Conservation (phyloP, 2,797 vertebrate species). For the Pempheris klunzingeri region DNA sequence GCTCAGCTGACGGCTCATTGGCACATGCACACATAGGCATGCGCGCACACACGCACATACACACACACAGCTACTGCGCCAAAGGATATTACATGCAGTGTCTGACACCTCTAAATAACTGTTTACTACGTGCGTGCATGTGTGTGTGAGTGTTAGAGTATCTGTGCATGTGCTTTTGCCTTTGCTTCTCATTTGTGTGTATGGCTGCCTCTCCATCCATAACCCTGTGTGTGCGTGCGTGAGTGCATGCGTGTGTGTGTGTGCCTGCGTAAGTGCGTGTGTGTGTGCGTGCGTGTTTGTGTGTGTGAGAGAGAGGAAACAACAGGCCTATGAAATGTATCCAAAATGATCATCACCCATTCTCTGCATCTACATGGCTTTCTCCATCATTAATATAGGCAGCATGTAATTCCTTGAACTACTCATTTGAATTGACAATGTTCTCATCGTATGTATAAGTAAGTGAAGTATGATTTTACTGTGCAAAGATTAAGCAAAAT, state of each 20-base stretch:
- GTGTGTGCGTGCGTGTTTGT: too few relatives aligned
- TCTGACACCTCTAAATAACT: slow-evolving; percentile 84
- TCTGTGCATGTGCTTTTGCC: slow-evolving; percentile 42
- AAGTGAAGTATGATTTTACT: slow-evolving; percentile 43
- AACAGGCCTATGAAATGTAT: slow-evolving; percentile 65
- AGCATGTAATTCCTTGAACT: slow-evolving; percentile 56
- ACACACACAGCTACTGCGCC: slow-evolving; percentile 69
- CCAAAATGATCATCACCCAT: slow-evolving; percentile 63
- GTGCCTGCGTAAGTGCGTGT: slow-evolving; percentile 21
- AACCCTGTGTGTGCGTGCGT: slow-evolving; percentile 25
- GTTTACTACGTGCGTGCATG: slow-evolving; percentile 72
- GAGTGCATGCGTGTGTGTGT: slow-evolving; percentile 15
- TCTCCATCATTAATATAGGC: slow-evolving; percentile 57
- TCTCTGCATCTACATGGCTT: slow-evolving; percentile 49
- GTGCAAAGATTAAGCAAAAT: slow-evolving; percentile 65
- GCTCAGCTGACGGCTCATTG: slow-evolving; percentile 76
- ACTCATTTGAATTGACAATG: slow-evolving; percentile 64
- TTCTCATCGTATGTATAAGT: slow-evolving; percentile 43
- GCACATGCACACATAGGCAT: slow-evolving; percentile 10
- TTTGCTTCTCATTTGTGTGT: slow-evolving; percentile 45
- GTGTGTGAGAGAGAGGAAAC: slow-evolving; percentile 39
- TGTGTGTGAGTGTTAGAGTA: slow-evolving; percentile 35
- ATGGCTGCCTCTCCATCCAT: slow-evolving; percentile 44
- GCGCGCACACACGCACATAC: slow-evolving; percentile 26
- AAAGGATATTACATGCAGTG: slow-evolving; percentile 79